Evolutionary conservation across 2,797 vertebrate species (phyloP), one percentile per base, ranked within the genome.

Genomic region (Limosa lapponica): DNA sequence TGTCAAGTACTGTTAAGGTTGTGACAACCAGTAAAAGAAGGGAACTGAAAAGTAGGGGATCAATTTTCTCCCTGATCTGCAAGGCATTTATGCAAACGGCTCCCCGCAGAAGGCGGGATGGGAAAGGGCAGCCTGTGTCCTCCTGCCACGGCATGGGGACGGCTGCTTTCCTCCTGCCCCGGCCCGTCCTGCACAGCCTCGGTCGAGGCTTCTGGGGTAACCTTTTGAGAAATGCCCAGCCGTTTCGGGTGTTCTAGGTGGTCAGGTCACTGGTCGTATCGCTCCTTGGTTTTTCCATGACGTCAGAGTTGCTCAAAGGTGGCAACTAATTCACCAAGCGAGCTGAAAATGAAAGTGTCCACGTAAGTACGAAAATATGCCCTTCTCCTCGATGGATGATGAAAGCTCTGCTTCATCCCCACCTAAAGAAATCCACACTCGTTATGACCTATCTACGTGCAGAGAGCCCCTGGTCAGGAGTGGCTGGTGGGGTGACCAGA

Each of bases 1-100:
- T 97, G 72, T 97, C 96, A 97, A 97, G 91, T 91, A 93, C 94
- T 95, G 93, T 97, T 97, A 97, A 96, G 95, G 90, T 95, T 97
- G 89, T 95, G 92, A 96, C 94, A 91, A 96, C 93, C 95, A 94
- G 84, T 88, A 91, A 96, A 93, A 95, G 70, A 81, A 82, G 84
- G 85, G 90, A 96, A 71, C 86, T 96, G 95, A 95, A 95, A 94
- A 96, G 89, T 90, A 82, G 81, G 75, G 71, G 95, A 96, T 90
- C 93, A 93, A 91, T 95, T 87, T 97, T 93, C 89, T 87, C 85
- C 82, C 87, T 95, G 94, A 74, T 96, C 93, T 90, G 91, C 81
- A 51, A 93, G 72, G 90, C 91, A 95, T 97, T 93, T 94, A 90
- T 91, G 94, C 91, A 82, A 96, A 93, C 23, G 4, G 69, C 93